Conservation (phyloP, 2,113 vertebrate genomes). For the Emydura subglobosa region DNA sequence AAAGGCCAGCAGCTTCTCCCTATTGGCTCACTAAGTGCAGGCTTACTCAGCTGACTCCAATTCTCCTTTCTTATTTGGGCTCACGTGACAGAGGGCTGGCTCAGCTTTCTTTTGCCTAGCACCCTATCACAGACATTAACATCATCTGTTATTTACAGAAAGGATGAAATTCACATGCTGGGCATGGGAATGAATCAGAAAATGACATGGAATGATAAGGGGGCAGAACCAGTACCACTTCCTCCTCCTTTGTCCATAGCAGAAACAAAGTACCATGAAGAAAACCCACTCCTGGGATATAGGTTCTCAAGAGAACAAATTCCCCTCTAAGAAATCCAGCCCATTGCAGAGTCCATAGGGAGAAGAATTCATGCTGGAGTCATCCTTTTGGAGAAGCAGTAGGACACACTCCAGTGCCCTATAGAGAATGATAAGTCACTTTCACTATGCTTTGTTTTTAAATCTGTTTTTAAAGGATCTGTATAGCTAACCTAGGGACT, state of each 20-base stretch:
- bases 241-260: background rate
- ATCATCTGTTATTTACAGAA: background rate
- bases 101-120: too few species aligned
- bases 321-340: background rate
- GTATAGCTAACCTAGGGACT: background rate
- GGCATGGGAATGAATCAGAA: background rate
- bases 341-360: background rate
- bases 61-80: too few species aligned
- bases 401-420: background rate
- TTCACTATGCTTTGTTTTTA: background rate
- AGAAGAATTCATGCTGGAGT: background rate
- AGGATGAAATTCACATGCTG: accelerated
- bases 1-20: too few species aligned
- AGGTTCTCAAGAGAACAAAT: background rate
- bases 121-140: background rate
- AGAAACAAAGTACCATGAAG: background rate
- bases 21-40: too few species aligned
- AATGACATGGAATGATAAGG: background rate
- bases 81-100: too few species aligned
- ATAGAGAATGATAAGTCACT: background rate
- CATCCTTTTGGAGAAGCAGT: background rate
- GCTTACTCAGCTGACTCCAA: too few species aligned
- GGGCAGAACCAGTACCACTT: background rate
- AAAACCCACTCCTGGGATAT: background rate
- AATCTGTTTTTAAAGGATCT: background rate